phyloP scores from a whole-genome alignment of 2,113 vertebrate genomes.

The Calypte anna region DNA sequence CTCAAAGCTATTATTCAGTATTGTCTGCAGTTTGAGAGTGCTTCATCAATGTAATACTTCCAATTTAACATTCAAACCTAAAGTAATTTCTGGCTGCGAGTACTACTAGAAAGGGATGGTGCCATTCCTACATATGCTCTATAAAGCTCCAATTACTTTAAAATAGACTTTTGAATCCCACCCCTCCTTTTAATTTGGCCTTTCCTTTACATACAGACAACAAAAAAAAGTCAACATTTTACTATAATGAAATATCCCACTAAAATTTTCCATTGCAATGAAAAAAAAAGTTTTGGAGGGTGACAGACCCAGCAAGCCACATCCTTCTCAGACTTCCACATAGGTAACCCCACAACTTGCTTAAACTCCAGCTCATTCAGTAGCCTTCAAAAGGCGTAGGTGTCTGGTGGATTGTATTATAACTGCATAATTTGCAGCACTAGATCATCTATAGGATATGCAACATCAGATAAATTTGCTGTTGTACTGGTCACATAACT shows the following conservation, averaged over 20 bases:
- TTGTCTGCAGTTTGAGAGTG: background rate
- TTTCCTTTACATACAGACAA: background rate
- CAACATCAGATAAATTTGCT: slow-evolving; percentile 1
- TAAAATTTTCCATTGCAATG: background rate
- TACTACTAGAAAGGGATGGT: background rate
- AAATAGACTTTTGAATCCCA: background rate
- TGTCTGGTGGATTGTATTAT: slow-evolving; percentile 43
- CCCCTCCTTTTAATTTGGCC: background rate
- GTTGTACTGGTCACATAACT: background rate
- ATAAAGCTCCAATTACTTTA: background rate
- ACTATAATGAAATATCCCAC: background rate
- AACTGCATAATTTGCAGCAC: slow-evolving; percentile 21
- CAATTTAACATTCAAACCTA: background rate
- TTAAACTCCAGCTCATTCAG: background rate
- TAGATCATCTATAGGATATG: background rate
- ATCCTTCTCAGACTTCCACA: background rate
- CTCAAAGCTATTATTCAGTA: background rate
- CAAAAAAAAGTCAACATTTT: background rate
- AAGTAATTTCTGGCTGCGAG: background rate
- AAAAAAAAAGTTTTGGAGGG: background rate
- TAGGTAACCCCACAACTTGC: background rate
- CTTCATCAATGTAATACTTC: background rate
- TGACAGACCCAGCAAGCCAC: background rate
- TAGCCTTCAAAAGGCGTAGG: background rate
- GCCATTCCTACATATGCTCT: background rate